Evolutionary conservation across 2,888 invertebrate species (phyloP).

Genomic region (Endotricha flammealis): DNA sequence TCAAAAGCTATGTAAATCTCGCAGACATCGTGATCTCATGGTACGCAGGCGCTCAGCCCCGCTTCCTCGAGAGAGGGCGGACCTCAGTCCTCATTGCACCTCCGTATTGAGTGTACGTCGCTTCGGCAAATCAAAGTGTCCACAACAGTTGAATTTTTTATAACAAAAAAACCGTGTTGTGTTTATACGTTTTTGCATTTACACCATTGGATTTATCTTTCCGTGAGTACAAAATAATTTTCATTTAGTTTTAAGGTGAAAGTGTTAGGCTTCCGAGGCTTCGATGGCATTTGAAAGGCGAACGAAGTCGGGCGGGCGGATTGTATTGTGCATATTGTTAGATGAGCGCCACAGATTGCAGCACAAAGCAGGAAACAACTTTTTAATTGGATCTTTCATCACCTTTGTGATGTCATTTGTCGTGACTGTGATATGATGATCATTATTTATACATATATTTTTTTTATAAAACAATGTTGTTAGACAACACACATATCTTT

Average conservation of each 20-base stretch:
- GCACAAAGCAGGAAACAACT: conserved; percentile 6
- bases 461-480: too few relatives aligned
- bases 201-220: conserved; percentile 54
- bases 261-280: conserved; percentile 36
- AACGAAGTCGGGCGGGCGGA: conserved; percentile 37
- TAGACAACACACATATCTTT: too few relatives aligned
- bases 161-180: conserved; percentile 62
- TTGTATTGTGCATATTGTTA: conserved; percentile 28
- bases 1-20: conserved; percentile 41
- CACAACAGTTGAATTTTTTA: conserved; percentile 46
- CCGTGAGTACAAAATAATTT: conserved; percentile 49
- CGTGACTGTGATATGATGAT: conserved; percentile 2
- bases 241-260: conserved; percentile 31
- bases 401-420: conserved; percentile 7
- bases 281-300: conserved; percentile 41
- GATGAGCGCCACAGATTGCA: conserved; percentile 15
- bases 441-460: neutral
- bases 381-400: conserved; percentile 10
- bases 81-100: conserved; percentile 59
- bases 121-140: conserved; percentile 40
- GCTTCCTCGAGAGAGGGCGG: conserved; percentile 53
- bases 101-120: conserved; percentile 36
- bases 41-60: conserved; percentile 50
- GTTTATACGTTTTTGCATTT: conserved; percentile 38
- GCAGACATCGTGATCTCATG: conserved; percentile 21